Evolutionary conservation across 2,113 vertebrate species (phyloP).

Genomic region (Pelodiscus sinensis): DNA sequence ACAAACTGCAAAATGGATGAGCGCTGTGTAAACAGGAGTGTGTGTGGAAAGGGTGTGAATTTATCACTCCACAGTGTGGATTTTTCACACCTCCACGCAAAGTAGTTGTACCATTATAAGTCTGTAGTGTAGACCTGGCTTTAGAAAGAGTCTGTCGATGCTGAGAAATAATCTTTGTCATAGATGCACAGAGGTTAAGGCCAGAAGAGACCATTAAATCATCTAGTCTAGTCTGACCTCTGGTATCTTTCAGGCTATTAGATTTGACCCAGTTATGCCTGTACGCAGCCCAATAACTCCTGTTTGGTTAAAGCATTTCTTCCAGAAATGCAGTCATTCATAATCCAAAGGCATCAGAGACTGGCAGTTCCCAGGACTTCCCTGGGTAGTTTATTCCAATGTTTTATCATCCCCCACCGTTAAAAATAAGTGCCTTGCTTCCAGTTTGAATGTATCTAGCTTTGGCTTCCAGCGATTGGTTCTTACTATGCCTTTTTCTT

Average conservation of each 20-base stretch:
- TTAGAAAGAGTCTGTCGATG: background rate
- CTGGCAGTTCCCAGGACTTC: background rate
- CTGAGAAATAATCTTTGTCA: rapidly evolving
- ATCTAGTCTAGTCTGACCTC: background rate
- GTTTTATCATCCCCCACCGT: background rate
- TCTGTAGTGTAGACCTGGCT: background rate
- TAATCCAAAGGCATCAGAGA: background rate
- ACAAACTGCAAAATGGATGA: background rate
- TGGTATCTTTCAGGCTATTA: background rate
- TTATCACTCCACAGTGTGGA: background rate
- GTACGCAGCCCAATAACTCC: background rate
- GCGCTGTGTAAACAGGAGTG: no score
- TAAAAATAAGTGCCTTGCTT: slow-evolving; percentile 60
- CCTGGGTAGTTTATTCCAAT: rapidly evolving
- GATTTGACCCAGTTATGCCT: background rate
- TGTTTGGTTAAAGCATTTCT: background rate
- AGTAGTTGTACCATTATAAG: background rate
- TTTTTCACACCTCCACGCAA: background rate
- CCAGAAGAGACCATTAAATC: background rate
- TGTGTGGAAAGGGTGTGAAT: no score
- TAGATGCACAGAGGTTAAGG: background rate
- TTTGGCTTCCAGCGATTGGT: slow-evolving; percentile 41
- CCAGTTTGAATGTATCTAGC: background rate
- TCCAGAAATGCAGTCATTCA: rapidly evolving
- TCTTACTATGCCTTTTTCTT: slow-evolving; percentile 7